Evolutionary conservation across 2,797 vertebrate genomes (phyloP).

Genomic region (Hypotaenidia philippensis): DNA sequence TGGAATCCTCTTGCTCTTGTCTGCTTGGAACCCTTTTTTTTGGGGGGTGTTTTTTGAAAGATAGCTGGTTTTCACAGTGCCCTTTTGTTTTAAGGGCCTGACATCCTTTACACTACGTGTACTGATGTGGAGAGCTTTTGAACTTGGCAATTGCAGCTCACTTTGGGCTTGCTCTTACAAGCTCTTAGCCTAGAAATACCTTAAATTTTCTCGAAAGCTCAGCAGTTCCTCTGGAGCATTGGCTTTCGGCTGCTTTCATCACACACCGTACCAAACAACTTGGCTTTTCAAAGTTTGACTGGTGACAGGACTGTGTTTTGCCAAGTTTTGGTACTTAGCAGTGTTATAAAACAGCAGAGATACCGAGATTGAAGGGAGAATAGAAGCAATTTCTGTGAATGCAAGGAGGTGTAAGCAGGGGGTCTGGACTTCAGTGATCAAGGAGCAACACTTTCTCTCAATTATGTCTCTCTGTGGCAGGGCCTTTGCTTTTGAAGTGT

Average conservation of each 20-base stretch:
- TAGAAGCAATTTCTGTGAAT: conserved; percentile 72
- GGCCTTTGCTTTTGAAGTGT: conserved; percentile 82
- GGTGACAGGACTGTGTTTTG: conserved; percentile 42
- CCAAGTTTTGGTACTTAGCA: neutral
- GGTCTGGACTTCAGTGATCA: conserved; percentile 75
- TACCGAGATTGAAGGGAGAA: conserved; percentile 27
- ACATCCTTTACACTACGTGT: neutral
- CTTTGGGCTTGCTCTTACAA: conserved; percentile 9
- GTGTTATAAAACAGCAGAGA: conserved; percentile 36
- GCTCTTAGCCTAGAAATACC: conserved; percentile 2
- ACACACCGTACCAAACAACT: neutral
- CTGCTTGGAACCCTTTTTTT: neutral
- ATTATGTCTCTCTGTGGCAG: conserved; percentile 76
- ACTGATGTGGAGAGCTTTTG: conserved; percentile 9
- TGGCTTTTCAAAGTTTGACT: neutral
- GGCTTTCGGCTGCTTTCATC: neutral
- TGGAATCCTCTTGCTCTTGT: neutral
- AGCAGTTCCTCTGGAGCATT: neutral
- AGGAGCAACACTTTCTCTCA: conserved; percentile 78
- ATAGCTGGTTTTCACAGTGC: neutral
- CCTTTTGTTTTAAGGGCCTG: neutral
- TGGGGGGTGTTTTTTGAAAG: neutral
- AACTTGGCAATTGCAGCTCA: neutral
- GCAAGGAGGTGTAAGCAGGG: conserved; percentile 68
- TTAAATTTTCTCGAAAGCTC: conserved; percentile 17